Conservation (phyloP, 2,113 vertebrate genomes). For the Alexandromys fortis region DNA sequence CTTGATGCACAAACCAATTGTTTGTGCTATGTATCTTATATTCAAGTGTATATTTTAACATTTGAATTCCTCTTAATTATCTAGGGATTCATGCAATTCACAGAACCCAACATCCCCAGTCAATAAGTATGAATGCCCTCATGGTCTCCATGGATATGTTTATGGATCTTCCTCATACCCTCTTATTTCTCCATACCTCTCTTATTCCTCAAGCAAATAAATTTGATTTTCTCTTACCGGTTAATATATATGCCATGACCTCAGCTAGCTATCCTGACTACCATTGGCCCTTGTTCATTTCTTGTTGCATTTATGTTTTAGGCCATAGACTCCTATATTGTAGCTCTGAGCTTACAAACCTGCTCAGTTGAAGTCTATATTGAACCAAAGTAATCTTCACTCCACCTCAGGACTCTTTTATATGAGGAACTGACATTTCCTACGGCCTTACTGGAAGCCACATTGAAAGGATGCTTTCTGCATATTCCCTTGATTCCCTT, state of each 20-base stretch:
- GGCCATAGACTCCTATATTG: conserved; percentile 45
- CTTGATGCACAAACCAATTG: background rate
- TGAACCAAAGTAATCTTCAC: background rate
- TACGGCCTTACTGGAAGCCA: background rate
- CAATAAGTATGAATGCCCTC: background rate
- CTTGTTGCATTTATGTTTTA: conserved; percentile 17
- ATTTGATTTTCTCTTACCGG: background rate
- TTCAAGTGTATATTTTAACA: background rate
- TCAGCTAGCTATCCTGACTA: background rate
- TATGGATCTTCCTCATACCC: background rate
- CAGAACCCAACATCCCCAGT: background rate
- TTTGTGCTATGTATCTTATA: background rate
- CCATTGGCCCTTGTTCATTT: background rate
- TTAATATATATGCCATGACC: background rate
- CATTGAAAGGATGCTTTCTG: background rate
- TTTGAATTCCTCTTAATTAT: background rate
- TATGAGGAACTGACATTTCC: background rate
- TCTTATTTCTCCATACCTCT: background rate
- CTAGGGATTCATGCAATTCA: background rate
- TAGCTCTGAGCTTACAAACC: background rate
- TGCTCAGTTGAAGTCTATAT: background rate
- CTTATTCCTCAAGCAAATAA: background rate
- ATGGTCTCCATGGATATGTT: background rate
- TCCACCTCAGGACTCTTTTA: background rate
- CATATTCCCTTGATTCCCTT: background rate